Evolutionary conservation across 2,888 invertebrate species (phyloP).

Genomic region (Agapostemon virescens): DNA sequence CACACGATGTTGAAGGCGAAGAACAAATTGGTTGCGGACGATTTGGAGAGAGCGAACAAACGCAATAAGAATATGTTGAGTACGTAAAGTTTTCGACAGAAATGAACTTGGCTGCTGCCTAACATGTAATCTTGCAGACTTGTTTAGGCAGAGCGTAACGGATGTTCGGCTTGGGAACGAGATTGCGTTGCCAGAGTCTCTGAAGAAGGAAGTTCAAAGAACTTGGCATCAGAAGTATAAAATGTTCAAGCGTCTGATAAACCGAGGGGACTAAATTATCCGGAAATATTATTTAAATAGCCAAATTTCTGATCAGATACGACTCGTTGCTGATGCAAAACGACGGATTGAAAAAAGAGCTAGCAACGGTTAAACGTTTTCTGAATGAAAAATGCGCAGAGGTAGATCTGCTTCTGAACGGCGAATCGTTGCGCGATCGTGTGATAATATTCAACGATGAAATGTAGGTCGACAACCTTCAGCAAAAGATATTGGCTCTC

Average conservation of each 20-base stretch:
- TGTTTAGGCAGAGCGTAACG: slow-evolving; percentile 72
- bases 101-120: neutral
- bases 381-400: slow-evolving; percentile 64
- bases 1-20: slow-evolving; percentile 64
- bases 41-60: slow-evolving; percentile 68
- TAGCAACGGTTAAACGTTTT: slow-evolving; percentile 27
- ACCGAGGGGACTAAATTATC: neutral
- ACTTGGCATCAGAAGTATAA: slow-evolving; percentile 72
- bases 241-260: neutral
- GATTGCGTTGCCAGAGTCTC: slow-evolving; percentile 62
- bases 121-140: slow-evolving; percentile 59
- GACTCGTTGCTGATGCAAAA: slow-evolving; percentile 69
- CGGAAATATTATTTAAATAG: neutral
- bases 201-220: slow-evolving; percentile 69
- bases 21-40: slow-evolving; percentile 56
- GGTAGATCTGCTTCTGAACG: slow-evolving; percentile 39
- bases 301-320: slow-evolving; percentile 62
- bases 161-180: slow-evolving; percentile 62
- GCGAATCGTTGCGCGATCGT: neutral
- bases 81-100: slow-evolving; percentile 35
- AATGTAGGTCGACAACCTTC: slow-evolving; percentile 64
- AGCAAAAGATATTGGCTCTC: slow-evolving; percentile 63
- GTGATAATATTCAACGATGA: neutral
- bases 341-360: slow-evolving; percentile 61
- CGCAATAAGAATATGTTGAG: slow-evolving; percentile 73